phyloP scores from a whole-genome alignment of 2,113 vertebrate species.

The Melanocharis versteri region DNA sequence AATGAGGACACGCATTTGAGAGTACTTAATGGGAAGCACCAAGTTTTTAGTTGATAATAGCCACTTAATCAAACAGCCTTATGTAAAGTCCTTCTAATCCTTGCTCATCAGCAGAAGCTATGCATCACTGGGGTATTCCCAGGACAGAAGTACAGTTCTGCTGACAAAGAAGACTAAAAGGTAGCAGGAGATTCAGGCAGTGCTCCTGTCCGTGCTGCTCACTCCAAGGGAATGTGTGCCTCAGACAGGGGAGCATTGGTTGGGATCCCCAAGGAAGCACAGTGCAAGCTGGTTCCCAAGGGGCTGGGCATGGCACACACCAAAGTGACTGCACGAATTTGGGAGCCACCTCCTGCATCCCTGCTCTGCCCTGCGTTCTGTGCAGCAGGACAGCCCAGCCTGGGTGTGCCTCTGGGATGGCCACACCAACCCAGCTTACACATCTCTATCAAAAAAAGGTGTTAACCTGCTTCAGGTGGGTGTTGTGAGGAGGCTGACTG shows the following conservation, averaged over 20 bases:
- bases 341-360: not conserved
- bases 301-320: not conserved
- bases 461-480: not conserved
- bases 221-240: not conserved
- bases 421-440: not conserved
- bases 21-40: slow-evolving; percentile 30
- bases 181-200: not conserved
- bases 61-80: slow-evolving; percentile 55
- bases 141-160: not conserved
- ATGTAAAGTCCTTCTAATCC: slow-evolving; percentile 26
- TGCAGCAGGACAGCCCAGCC: not conserved
- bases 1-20: not conserved
- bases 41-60: slow-evolving; percentile 34
- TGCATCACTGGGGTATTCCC: not conserved
- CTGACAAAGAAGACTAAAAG: not conserved
- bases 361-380: fast-evolving
- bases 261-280: fast-evolving
- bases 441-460: not conserved
- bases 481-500: not conserved
- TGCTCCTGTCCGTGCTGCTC: not conserved
- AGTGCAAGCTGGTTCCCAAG: not conserved
- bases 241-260: not conserved
- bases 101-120: not conserved
- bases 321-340: fast-evolving
- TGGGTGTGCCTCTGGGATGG: not conserved